These are phyloP conservation scores for Urophycis tenuis DNA, from an alignment of 2,797 vertebrate species.

Conservation along the genomic window DNA sequence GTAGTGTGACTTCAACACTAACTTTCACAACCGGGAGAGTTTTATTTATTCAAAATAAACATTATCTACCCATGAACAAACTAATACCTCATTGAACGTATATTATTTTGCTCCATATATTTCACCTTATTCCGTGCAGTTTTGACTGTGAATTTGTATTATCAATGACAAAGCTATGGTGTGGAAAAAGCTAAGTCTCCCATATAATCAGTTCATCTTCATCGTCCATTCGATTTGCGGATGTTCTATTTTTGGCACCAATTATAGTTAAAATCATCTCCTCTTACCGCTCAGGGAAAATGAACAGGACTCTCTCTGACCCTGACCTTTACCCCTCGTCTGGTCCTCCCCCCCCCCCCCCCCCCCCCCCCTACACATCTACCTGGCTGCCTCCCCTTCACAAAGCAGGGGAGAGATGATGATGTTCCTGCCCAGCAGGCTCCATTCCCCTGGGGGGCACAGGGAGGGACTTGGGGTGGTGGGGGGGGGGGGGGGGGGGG, in stretches of 20 bases:
- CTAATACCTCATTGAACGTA: background rate
- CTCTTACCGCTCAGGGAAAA: constrained; percentile 44
- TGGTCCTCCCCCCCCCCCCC: constrained; percentile 35
- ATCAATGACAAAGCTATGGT: constrained; percentile 19
- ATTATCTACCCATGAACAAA: background rate
- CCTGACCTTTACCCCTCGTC: constrained; percentile 3
- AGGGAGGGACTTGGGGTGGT: background rate
- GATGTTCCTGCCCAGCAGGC: background rate
- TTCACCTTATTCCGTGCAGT: constrained; percentile 35
- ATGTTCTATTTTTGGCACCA: constrained; percentile 58
- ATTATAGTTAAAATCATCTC: constrained; percentile 40
- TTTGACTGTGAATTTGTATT: background rate
- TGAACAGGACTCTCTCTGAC: constrained; percentile 34
- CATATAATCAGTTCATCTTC: constrained; percentile 57
- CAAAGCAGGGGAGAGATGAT: background rate
- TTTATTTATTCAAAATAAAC: constrained; percentile 53
- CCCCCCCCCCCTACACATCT: constrained; percentile 21
- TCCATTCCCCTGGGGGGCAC: constrained; percentile 30
- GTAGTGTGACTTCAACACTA: constrained; percentile 36
- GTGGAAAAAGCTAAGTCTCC: constrained; percentile 51
- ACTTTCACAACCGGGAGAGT: constrained; percentile 49
- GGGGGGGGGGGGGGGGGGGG: constrained; percentile 12
- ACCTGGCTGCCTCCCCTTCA: constrained; percentile 2
- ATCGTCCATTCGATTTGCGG: constrained; percentile 53
- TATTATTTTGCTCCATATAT: background rate